Evolutionary conservation across 2,797 vertebrate species (phyloP).

Genomic region (Danio aesculapii): DNA sequence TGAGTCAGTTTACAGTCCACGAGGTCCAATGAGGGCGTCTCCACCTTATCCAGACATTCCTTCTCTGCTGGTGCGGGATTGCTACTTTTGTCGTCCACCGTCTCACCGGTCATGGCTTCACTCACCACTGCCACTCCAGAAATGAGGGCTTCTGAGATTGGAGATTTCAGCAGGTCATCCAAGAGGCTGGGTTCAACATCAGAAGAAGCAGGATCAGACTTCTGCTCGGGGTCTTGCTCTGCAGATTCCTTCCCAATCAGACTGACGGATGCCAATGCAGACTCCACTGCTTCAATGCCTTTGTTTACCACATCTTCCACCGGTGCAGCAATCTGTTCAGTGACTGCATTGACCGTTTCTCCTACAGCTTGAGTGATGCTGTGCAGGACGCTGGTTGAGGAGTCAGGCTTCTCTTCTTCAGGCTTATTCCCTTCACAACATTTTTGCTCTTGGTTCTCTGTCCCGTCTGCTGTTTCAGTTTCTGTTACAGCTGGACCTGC

Average conservation of each 20-base stretch:
- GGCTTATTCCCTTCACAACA: slow-evolving; percentile 22
- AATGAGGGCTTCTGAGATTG: slow-evolving; percentile 60
- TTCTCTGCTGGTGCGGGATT: slow-evolving; percentile 19
- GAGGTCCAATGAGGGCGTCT: slow-evolving; percentile 25
- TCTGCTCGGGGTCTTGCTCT: slow-evolving; percentile 26
- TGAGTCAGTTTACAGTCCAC: slow-evolving; percentile 47
- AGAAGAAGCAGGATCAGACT: slow-evolving; percentile 26
- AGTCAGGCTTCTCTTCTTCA: slow-evolving; percentile 10
- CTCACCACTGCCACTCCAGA: slow-evolving; percentile 23
- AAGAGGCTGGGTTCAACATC: slow-evolving; percentile 21
- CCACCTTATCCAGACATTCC: slow-evolving; percentile 36
- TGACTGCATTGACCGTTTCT: slow-evolving; percentile 40
- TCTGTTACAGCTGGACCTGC: slow-evolving; percentile 60
- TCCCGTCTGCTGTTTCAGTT: slow-evolving; percentile 30
- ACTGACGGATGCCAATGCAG: slow-evolving; percentile 41
- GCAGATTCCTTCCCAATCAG: slow-evolving; percentile 24
- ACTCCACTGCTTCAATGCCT: slow-evolving; percentile 45
- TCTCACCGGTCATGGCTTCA: slow-evolving; percentile 10
- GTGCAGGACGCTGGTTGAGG: slow-evolving; percentile 44
- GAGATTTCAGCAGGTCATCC: slow-evolving; percentile 59
- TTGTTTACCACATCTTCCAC: slow-evolving; percentile 51
- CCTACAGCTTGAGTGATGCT: slow-evolving; percentile 56
- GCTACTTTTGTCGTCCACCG: slow-evolving; percentile 13
- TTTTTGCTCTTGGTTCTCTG: slow-evolving; percentile 33
- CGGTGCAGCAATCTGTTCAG: slow-evolving; percentile 43